These are phyloP conservation scores for Netelia virgata DNA, from an alignment of 2,888 invertebrate species.

Conservation along the genomic window DNA sequence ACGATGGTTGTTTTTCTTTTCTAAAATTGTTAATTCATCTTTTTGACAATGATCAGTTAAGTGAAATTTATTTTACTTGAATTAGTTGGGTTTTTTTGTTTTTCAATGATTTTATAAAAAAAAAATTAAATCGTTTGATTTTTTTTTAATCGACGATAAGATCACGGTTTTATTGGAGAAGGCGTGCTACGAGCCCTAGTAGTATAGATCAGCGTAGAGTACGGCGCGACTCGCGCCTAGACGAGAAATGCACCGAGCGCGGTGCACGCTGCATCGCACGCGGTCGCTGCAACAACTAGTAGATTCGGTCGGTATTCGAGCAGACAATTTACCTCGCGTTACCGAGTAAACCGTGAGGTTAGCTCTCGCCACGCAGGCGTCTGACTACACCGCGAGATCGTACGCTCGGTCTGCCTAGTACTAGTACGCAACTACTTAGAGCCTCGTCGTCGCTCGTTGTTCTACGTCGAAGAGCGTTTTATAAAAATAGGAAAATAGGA, in stretches of 20 bases:
- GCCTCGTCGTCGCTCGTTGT: background rate
- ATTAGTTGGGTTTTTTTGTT: too few species aligned
- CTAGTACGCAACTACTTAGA: constrained; percentile 78
- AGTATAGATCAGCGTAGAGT: constrained; percentile 49
- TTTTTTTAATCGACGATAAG: background rate
- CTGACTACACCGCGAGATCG: constrained; percentile 55
- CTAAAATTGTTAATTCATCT: background rate
- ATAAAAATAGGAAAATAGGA: background rate
- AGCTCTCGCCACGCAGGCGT: constrained; percentile 29
- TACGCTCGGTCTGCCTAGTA: constrained; percentile 76
- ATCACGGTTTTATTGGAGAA: background rate
- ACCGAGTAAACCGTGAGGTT: constrained; percentile 44
- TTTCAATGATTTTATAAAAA: background rate
- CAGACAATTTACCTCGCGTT: constrained; percentile 53
- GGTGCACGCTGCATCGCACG: background rate
- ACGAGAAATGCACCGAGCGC: constrained; percentile 28
- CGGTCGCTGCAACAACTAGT: constrained; percentile 25
- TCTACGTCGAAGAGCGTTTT: background rate
- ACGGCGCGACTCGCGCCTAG: constrained; percentile 46
- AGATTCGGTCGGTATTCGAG: constrained; percentile 62
- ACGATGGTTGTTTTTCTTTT: background rate
- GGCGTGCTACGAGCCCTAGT: constrained; percentile 17
- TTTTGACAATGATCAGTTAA: too few species aligned
- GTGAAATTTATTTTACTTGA: too few species aligned
- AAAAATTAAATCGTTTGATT: background rate